These are phyloP conservation scores for Rana temporaria DNA, from an alignment of 2,113 vertebrate genomes.

Conservation along the genomic window DNA sequence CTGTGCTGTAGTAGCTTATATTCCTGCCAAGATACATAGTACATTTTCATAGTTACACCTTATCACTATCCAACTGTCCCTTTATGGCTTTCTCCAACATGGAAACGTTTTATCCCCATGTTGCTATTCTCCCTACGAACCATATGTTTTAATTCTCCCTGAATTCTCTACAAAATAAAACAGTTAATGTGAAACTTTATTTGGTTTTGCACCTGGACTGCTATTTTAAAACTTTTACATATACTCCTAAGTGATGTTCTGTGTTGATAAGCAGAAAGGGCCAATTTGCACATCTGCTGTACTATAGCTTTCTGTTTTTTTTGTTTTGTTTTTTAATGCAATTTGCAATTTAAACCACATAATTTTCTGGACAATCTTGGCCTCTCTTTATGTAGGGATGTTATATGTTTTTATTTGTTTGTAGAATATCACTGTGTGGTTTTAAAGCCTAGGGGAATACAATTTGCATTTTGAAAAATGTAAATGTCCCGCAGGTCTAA, in stretches of 20 bases:
- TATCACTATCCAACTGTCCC: background rate
- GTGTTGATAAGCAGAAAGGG: background rate
- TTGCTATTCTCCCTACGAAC: background rate
- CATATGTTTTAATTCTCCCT: constrained; percentile 22
- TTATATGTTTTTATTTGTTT: background rate
- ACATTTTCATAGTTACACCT: background rate
- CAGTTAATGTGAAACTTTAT: constrained; percentile 2
- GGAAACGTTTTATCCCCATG: too few relatives aligned
- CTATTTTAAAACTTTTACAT: constrained; percentile 6
- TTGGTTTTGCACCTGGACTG: constrained; percentile 13
- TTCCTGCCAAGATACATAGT: background rate
- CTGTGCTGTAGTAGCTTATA: background rate
- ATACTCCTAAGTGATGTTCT: constrained; percentile 24
- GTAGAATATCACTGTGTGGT: background rate
- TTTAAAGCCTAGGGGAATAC: background rate
- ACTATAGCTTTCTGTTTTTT: constrained; percentile 4
- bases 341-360: constrained; percentile 18
- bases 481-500: too few relatives aligned
- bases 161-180: background rate
- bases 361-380: constrained; percentile 9
- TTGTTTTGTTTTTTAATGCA: constrained; percentile 1
- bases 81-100: constrained; percentile 1
- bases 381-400: constrained; percentile 2
- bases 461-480: background rate
- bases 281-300: constrained; percentile 31